These are phyloP conservation scores for Sarcoramphus papa DNA, from an alignment of 2,797 vertebrate genomes.

Conservation along the genomic window DNA sequence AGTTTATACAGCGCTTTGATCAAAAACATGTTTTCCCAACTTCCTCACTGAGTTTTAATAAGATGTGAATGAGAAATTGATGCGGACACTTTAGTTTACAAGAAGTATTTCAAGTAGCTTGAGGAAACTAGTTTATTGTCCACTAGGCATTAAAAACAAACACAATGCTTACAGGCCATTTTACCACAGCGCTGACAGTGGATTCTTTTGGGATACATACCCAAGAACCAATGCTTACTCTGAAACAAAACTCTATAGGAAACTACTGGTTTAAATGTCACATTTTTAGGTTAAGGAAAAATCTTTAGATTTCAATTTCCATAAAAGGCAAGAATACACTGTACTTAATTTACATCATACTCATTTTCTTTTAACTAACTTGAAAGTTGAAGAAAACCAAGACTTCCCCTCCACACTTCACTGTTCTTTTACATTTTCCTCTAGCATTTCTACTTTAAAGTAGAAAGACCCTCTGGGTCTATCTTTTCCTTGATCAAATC, in stretches of 20 bases:
- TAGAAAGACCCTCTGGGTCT: background rate
- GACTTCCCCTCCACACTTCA: background rate
- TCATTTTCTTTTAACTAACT: background rate
- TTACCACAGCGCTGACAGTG: background rate
- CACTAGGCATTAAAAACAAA: background rate
- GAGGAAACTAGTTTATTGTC: slow-evolving; percentile 21
- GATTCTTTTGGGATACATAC: background rate
- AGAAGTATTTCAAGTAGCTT: background rate
- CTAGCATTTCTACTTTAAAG: background rate
- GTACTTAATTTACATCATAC: background rate
- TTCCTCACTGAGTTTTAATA: slow-evolving; percentile 5
- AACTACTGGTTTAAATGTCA: background rate
- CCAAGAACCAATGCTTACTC: background rate
- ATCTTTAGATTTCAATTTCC: background rate
- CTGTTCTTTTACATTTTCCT: background rate
- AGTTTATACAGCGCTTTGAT: background rate
- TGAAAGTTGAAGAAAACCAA: background rate
- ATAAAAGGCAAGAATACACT: background rate
- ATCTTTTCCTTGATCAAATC: background rate
- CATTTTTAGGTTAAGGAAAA: background rate
- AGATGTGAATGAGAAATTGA: slow-evolving; percentile 9
- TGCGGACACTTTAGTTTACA: background rate
- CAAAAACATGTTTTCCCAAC: background rate
- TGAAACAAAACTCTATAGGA: background rate
- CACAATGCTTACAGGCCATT: background rate